A percentile compares a stretch with the other conserved stretches of the same genome.
phyloP scores from a whole-genome alignment of 2,888 invertebrate genomes.

The Cactoblastis cactorum region DNA sequence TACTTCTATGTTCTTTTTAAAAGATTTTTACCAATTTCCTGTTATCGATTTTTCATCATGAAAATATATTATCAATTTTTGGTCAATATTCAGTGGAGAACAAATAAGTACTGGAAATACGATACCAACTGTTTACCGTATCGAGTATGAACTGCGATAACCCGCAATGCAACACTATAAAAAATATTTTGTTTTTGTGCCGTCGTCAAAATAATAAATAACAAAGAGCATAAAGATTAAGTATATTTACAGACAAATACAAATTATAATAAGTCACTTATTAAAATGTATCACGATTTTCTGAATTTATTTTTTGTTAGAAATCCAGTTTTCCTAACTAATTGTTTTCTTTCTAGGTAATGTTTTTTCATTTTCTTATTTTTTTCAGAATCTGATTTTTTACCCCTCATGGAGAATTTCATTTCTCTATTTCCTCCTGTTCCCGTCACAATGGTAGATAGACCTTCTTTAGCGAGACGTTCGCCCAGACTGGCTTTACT shows the following conservation, averaged over 20 bases:
- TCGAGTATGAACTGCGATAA: conserved; percentile 6
- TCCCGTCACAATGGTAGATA: conserved; percentile 65
- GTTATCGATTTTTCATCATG: no score
- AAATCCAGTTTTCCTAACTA: conserved; percentile 73
- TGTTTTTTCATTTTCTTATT: conserved; percentile 83
- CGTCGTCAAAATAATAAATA: conserved; percentile 9
- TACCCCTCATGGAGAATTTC: conserved; percentile 84
- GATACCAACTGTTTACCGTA: conserved; percentile 9
- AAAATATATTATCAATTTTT: no score
- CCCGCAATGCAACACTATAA: conserved; percentile 1
- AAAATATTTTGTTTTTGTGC: conserved; percentile 4
- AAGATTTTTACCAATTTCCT: no score
- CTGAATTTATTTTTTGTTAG: conserved; percentile 54
- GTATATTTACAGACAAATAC: conserved; percentile 1
- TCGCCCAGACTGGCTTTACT: conserved; percentile 86
- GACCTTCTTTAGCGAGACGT: conserved; percentile 81
- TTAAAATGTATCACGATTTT: conserved; percentile 44
- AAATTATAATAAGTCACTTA: no score
- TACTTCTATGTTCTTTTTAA: no score
- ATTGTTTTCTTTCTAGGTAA: conserved; percentile 83
- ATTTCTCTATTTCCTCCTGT: conserved; percentile 88
- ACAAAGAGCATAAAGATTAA: conserved; percentile 5
- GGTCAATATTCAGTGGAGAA: no score
- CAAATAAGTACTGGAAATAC: neutral
- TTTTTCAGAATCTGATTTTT: conserved; percentile 73